Evolutionary conservation across 2,113 vertebrate species (phyloP), one percentile per base, ranked within the genome.

Genomic region (Rostratula benghalensis): DNA sequence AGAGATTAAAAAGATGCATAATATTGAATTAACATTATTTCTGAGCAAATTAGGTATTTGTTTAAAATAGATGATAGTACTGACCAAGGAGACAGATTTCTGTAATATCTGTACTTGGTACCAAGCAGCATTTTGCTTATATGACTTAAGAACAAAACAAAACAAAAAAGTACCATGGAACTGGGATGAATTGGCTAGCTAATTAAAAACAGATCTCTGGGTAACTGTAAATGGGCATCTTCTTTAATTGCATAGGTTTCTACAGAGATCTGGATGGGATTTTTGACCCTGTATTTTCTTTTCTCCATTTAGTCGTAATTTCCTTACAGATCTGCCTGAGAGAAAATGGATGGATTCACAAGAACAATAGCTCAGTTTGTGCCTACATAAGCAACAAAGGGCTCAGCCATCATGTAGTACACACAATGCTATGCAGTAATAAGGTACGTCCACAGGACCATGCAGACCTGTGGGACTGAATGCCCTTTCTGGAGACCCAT

Each of bases 361-460:
- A 41, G 56, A 94, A 89, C 60, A 96, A 87, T 33, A 69, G 73
- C 16, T 91, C 53, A 48, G 43, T 68, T 95, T 93, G 43, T 48
- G 78, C 48, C 74, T 57, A 68, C 43, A 64, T 21, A 70, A 92
- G 57, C 30, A 89, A 75, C 28, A 63, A 71, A 81, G 60, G 68
- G 37, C 54, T 92, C 54, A 79, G 60, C 21, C 3, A 1, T 22
- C 27, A 39, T 3, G 33, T 6, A 71, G 64, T 51, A 64, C 43
- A 16, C 39, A 63, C 43, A 63, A 54, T 4, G 21, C 18, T 22
- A 35, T 3, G 23, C 7, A 91, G 46, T 13, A 92, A 22, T 54
- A 89, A 70, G 22, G 15, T 14, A 87, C 16, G 24, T 48, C 65
- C 27, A 60, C n/a, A 63, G 48, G 37, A 94, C n/a, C n/a, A n/a